Conservation (phyloP, 1,140 invertebrate species). For the Drosophila sproati region DNA sequence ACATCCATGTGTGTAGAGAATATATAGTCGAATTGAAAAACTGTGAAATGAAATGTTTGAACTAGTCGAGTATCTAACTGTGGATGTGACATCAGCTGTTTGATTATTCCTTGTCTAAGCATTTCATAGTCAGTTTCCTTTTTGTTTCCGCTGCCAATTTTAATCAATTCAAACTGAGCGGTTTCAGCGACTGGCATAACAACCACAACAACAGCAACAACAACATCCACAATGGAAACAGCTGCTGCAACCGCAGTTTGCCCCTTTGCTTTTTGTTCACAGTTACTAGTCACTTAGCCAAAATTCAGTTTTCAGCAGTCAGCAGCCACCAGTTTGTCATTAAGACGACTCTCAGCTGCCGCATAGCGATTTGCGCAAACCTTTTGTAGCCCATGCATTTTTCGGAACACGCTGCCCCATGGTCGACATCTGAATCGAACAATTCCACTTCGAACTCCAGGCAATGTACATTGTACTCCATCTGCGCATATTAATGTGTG, state of each 20-base stretch:
- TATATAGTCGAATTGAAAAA: conserved; percentile 16
- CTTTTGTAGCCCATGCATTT: neutral
- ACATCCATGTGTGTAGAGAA: neutral
- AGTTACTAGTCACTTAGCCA: neutral
- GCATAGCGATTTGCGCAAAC: neutral
- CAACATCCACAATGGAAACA: neutral
- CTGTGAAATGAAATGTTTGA: neutral
- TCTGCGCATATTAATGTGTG: conserved; percentile 5
- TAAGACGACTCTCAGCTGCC: neutral
- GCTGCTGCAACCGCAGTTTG: conserved; percentile 1
- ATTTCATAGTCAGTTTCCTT: conserved; percentile 32
- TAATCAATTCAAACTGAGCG: conserved; percentile 68
- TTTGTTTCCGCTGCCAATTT: conserved; percentile 53
- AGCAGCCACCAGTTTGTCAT: conserved; percentile 8
- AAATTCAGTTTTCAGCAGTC: neutral
- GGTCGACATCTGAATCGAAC: neutral
- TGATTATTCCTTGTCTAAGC: conserved; percentile 27
- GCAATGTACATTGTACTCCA: neutral
- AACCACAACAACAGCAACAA: conserved; percentile 12
- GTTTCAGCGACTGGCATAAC: conserved; percentile 4
- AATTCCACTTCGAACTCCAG: neutral
- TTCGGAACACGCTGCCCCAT: neutral
- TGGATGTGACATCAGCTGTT: conserved; percentile 19
- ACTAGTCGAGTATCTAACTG: conserved; percentile 4
- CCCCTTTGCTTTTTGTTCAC: conserved; percentile 10